Evolutionary conservation across 2,797 vertebrate genomes (phyloP).

Genomic region (Manis pentadactyla): DNA sequence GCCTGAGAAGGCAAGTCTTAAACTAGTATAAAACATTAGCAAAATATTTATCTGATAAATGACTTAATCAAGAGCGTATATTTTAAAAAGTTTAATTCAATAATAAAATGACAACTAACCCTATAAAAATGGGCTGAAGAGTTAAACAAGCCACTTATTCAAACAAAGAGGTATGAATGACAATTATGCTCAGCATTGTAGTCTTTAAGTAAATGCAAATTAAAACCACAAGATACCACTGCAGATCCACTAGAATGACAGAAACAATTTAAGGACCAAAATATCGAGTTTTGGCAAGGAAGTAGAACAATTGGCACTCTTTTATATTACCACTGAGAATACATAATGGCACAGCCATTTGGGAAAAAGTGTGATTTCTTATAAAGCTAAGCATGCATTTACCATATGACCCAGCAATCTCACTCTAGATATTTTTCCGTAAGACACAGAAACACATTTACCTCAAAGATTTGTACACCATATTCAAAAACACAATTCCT

Average conservation of each 20-base stretch:
- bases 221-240: background rate
- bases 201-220: background rate
- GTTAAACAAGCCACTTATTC: background rate
- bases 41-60: background rate
- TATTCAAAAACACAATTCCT: background rate
- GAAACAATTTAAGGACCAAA: background rate
- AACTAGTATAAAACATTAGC: background rate
- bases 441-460: background rate
- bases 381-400: background rate
- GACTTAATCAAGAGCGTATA: background rate
- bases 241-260: background rate
- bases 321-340: background rate
- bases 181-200: background rate
- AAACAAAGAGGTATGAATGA: background rate
- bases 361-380: background rate
- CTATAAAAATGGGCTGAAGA: background rate
- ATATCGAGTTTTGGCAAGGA: background rate
- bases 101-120: background rate
- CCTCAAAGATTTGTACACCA: background rate
- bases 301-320: background rate
- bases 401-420: background rate
- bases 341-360: background rate
- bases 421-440: background rate
- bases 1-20: background rate
- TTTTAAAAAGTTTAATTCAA: background rate